These are phyloP conservation scores for Drosophila lowei DNA, from an alignment of 1,140 invertebrate species.

Conservation along the genomic window DNA sequence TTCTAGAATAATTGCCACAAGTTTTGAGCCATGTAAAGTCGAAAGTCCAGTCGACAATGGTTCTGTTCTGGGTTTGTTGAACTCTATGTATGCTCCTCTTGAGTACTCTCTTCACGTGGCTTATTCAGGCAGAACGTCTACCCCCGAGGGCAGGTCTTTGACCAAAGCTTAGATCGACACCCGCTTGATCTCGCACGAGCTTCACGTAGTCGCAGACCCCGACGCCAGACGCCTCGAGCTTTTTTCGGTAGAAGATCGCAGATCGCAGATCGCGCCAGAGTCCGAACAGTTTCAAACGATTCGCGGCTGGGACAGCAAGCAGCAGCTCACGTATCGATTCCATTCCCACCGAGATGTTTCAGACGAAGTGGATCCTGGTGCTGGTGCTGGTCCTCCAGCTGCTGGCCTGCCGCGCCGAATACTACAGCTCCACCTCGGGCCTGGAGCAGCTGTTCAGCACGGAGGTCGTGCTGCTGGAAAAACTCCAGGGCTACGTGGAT, in stretches of 20 bases:
- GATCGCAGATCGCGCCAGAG: conserved; percentile 8
- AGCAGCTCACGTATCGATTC: conserved; percentile 2
- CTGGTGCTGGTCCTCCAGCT: conserved; percentile 1
- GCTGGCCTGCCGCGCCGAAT: conserved; percentile 82
- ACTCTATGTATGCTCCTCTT: conserved; percentile 18
- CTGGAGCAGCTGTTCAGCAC: conserved; percentile 93
- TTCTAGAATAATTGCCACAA: conserved; percentile 24
- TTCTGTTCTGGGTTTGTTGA: conserved; percentile 49
- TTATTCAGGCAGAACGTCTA: conserved; percentile 40
- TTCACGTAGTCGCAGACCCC: not conserved
- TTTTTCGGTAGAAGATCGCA: conserved; percentile 42
- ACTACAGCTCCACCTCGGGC: conserved; percentile 94
- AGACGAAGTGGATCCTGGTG: conserved; percentile 15
- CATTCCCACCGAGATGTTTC: conserved; percentile 21
- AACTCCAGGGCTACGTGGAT: conserved; percentile 91
- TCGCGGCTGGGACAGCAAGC: conserved; percentile 52
- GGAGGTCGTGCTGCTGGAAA: conserved; percentile 91
- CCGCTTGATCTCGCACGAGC: conserved; percentile 27
- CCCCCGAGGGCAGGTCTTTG: conserved; percentile 64
- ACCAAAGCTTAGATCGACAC: conserved; percentile 37
- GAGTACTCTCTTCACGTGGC: conserved; percentile 2
- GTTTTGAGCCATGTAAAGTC: conserved; percentile 11
- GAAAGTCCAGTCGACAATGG: conserved; percentile 2
- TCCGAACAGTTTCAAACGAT: conserved; percentile 58
- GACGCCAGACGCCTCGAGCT: conserved; percentile 36